These are phyloP conservation scores for Malacosoma neustria DNA, from an alignment of 2,888 invertebrate genomes.

Conservation along the genomic window DNA sequence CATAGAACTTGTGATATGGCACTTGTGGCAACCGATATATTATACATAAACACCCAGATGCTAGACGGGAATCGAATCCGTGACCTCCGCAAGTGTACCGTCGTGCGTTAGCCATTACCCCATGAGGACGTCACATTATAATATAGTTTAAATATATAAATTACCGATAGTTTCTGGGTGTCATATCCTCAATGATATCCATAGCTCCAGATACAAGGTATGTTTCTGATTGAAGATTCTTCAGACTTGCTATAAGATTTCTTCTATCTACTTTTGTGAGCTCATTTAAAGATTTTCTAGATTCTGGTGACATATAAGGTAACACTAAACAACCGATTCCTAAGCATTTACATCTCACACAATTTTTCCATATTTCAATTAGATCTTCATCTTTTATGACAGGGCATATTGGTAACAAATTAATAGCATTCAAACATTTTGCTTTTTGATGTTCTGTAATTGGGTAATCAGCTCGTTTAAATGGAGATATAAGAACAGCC, in stretches of 20 bases:
- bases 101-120: too few species aligned
- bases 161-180: constrained; percentile 29
- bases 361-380: constrained; percentile 62
- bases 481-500: constrained; percentile 54
- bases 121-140: too few species aligned
- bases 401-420: constrained; percentile 59
- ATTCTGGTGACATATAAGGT: constrained; percentile 56
- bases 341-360: constrained; percentile 54
- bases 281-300: constrained; percentile 46
- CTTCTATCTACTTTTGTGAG: constrained; percentile 59
- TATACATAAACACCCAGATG: too few species aligned
- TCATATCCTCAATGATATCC: constrained; percentile 56
- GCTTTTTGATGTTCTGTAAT: constrained; percentile 59
- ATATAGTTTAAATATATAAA: background rate
- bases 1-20: too few species aligned
- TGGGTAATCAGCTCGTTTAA: constrained; percentile 63
- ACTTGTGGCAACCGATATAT: too few species aligned
- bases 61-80: too few species aligned
- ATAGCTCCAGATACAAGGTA: constrained; percentile 63
- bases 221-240: constrained; percentile 60
- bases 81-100: too few species aligned
- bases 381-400: constrained; percentile 60
- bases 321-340: constrained; percentile 60
- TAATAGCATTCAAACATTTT: constrained; percentile 57
- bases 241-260: constrained; percentile 56